Conservation (phyloP, 2,113 vertebrate species). For the Pipa parva region DNA sequence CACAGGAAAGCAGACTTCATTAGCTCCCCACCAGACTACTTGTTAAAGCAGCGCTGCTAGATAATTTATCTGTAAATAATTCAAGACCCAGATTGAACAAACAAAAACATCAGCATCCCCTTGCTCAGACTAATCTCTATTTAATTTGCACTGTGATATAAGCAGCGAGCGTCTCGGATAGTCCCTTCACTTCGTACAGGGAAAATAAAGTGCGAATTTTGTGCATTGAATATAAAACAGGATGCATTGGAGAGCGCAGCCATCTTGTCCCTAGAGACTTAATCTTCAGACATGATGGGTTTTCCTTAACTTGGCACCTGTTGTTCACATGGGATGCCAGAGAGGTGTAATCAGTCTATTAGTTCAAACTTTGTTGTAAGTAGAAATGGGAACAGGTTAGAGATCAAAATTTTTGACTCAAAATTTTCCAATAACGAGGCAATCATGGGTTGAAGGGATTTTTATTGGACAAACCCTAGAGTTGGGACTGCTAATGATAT, state of each 20-base stretch:
- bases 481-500: no score
- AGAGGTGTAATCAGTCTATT: no score
- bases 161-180: not conserved
- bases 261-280: not conserved
- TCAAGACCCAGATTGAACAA: conserved; percentile 17
- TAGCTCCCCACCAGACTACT: conserved; percentile 2
- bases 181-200: not conserved
- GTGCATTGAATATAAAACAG: not conserved
- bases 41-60: conserved; percentile 17
- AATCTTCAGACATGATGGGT: no score
- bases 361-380: no score
- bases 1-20: conserved; percentile 9
- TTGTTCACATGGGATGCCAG: no score
- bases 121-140: not conserved
- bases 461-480: no score
- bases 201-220: not conserved
- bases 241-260: not conserved
- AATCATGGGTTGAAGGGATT: no score
- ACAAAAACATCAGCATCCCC: conserved; percentile 25
- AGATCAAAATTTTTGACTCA: no score
- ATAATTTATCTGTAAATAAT: conserved; percentile 36
- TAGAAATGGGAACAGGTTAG: no score
- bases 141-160: conserved; percentile 1
- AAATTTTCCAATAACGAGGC: no score
- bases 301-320: no score